Base-by-base conservation (phyloP, 2,888 invertebrate species). In the Cephus pygmeus region DNA sequence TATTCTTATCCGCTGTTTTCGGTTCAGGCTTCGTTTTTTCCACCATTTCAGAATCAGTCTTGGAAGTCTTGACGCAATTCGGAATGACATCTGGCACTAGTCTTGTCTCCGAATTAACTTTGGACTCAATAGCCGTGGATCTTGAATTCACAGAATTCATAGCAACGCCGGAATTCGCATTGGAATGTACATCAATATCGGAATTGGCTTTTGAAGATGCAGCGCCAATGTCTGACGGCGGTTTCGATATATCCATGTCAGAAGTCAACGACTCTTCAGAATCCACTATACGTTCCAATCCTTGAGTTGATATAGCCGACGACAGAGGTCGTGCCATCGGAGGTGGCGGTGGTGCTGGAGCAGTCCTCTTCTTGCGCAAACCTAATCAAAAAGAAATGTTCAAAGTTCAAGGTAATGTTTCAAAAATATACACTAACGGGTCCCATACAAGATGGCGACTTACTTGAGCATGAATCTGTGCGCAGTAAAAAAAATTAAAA, bases 341-440 rank as follows among this genome's bases (percentile, higher is more conserved):
- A 69, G 93, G 92, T 15, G 93, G 93, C 31, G 93, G 92, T 15
- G 40, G 40, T 40, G 40, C 40, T 35, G 93, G 93, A 2, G 94
- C 94, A 15, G 93, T 93, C 84, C 93, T 93, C 88, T 94, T 94
- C 89, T 94, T 94, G 81, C 93, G 90, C 69, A 91, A 92, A 87
- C 93, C 94, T 93, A 88, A 71, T 6, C 84, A 88, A 75, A 81
- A 83, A 81, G 80, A 77, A 9, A 34, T 23, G n/a, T 6, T 33
- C 9, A 40, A 40, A 40, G 15, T 40, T 40, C 40, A 40, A 15
- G 15, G 0, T 6, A 40, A 40, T 1, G 6, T 15, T 15, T 40
- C 40, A 40, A 15, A 11, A 4, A 69, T 76, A 75, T 73, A 80
- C 12, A 75, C 77, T 75, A 73, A 12, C 73, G 34, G 69, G 76